Base-by-base conservation (phyloP, 92 coral and sea anemone genomes). In the Zoanthus solanderi region DNA sequence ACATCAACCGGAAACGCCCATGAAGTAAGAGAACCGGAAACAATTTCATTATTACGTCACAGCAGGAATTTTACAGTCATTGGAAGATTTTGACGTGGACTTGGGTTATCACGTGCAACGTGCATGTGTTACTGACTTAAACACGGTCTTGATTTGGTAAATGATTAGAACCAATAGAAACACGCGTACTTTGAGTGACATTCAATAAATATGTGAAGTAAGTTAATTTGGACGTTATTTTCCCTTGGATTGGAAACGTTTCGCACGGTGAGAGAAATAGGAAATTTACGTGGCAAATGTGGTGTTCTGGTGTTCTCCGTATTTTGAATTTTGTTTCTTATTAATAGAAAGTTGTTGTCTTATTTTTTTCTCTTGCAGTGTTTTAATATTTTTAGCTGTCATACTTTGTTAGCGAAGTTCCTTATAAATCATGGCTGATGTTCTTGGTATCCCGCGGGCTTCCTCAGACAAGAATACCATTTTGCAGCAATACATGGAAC, bases 401-500 rank as follows among this genome's bases (percentile, higher is more conserved):
- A 53, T 12, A 13, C 31, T 60, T 23, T 37, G 42, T 47, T 44
- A 45, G 57, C 31, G 5, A 13, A 29, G 14, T 10, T 13, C 45
- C 16, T 32, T 28, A 14, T 30, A 0, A 54, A 75, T 7, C 44
- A 60, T 57, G 85, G 78, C 71, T 65, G 88, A 86, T 85, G 66
- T 85, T 30, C 80, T 90, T 68, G 84, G 85, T 67, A 90, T 88
- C 83, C 86, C 84, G 65, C 78, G 94, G 71, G 76, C 94, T 11
- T 88, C 85, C 8, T 44, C 83, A 28, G 96, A 95, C 57, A 91
- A 90, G 85, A 89, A 76, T 48, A 69, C 91, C 0, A 87, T 91
- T 45, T 75, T 95, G 28, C 89, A 89, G 72, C 93, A 90, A 84
- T 96, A 95, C 73, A 45, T 88, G 75, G 90, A 91, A 1, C 89